phyloP scores from a whole-genome alignment of 2,113 vertebrate species.

The Ranitomeya variabilis region DNA sequence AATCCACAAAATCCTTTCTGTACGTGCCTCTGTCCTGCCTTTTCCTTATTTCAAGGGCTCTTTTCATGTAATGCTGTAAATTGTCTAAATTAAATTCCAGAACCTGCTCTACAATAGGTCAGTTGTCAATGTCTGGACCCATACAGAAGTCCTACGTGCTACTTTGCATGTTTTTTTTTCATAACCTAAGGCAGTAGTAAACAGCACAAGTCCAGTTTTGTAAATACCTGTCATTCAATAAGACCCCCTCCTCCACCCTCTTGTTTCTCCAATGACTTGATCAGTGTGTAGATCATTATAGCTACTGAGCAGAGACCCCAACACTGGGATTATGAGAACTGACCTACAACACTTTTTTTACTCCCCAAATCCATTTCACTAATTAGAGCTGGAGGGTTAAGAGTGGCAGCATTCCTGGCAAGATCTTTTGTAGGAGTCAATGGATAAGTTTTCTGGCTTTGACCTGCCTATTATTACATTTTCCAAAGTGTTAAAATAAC shows the following conservation, averaged over 20 bases:
- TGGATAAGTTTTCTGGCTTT: constrained; percentile 39
- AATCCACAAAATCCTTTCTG: constrained; percentile 34
- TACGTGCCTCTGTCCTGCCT: constrained; percentile 7
- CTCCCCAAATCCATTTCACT: constrained; percentile 36
- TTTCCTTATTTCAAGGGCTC: neutral
- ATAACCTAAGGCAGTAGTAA: constrained; percentile 67
- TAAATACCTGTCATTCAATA: constrained; percentile 65
- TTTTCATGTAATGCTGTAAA: constrained; percentile 34
- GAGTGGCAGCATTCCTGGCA: constrained; percentile 27
- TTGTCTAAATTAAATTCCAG: constrained; percentile 53
- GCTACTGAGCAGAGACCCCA: constrained; percentile 2
- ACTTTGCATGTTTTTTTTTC: constrained; percentile 61
- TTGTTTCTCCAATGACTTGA: constrained; percentile 29
- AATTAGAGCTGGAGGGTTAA: constrained; percentile 45
- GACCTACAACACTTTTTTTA: constrained; percentile 19
- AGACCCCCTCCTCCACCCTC: neutral
- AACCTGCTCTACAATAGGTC: neutral
- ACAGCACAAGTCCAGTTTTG: constrained; percentile 64
- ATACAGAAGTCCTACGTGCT: constrained; percentile 61
- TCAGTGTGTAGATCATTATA: constrained; percentile 46
- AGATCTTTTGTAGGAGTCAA: constrained; percentile 31
- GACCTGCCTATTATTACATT: constrained; percentile 53
- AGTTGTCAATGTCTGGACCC: constrained; percentile 58
- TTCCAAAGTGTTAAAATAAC: constrained; percentile 10
- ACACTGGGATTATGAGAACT: constrained; percentile 20